phyloP scores from a whole-genome alignment of 2,888 invertebrate genomes.

The Caenorhabditis sp. region DNA sequence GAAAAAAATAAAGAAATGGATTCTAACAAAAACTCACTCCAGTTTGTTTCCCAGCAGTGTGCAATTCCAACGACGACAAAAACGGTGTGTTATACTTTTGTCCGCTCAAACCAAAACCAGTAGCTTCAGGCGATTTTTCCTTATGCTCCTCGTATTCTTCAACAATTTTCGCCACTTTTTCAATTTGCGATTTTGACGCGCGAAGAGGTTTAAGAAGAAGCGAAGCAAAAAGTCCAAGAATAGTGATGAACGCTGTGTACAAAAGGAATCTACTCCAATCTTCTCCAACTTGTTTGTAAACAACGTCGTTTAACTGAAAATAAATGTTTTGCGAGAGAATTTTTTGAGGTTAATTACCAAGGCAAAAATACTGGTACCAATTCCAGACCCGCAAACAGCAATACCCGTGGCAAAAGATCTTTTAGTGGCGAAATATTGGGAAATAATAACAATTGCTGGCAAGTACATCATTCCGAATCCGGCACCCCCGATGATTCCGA shows the following conservation, averaged over 20 bases:
- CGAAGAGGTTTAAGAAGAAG: constrained; percentile 79
- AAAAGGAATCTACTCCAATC: constrained; percentile 88
- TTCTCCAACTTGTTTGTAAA: constrained; percentile 48
- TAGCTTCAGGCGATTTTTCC: constrained; percentile 31
- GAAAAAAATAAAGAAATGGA: no score
- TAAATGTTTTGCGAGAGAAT: no score
- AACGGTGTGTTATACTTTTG: constrained; percentile 52
- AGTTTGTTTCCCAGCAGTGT: constrained; percentile 41
- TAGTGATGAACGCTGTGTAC: constrained; percentile 83
- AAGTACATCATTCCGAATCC: constrained; percentile 96
- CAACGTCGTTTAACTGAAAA: constrained; percentile 61
- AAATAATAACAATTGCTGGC: constrained; percentile 96
- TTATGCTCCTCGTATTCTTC: constrained; percentile 49
- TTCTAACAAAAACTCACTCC: constrained; percentile 20
- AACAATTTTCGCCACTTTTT: constrained; percentile 61
- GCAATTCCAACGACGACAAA: constrained; percentile 63
- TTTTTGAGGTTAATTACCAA: constrained; percentile 57
- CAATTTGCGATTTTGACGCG: constrained; percentile 59
- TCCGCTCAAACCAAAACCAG: constrained; percentile 17
- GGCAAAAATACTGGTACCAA: constrained; percentile 93
- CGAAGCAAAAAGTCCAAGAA: constrained; percentile 88
- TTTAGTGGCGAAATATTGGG: constrained; percentile 92
- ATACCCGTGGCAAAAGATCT: constrained; percentile 91
- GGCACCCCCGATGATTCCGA: constrained; percentile 89
- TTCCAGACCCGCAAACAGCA: constrained; percentile 92